Percentiles rank a stretch among this genome's conserved stretches.
These are phyloP conservation scores for Cyanoderma ruficeps DNA, from an alignment of 2,113 vertebrate genomes.

Conservation along the genomic window DNA sequence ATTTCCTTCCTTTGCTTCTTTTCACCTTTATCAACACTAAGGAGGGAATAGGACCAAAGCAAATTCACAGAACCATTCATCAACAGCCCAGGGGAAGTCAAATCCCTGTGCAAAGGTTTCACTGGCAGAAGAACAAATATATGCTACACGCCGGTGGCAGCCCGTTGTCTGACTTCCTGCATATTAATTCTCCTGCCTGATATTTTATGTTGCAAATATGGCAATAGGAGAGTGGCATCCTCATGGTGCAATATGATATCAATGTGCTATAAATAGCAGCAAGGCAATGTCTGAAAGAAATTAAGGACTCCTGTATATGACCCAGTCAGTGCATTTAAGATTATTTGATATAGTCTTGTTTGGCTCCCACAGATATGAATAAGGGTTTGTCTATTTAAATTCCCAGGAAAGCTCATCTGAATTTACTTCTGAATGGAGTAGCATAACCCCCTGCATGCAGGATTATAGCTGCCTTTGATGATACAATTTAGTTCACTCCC, in stretches of 20 bases:
- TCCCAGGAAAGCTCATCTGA: neutral
- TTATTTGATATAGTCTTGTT: neutral
- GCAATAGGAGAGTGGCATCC: neutral
- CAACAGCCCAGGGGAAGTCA: neutral
- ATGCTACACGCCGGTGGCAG: neutral
- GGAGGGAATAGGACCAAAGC: neutral
- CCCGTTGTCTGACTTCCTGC: neutral
- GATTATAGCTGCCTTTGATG: constrained; percentile 24
- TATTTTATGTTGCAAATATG: neutral
- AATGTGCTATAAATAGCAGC: neutral
- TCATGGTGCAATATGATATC: neutral
- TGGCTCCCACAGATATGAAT: neutral
- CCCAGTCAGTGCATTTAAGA: neutral
- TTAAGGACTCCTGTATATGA: neutral
- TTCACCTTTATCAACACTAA: neutral
- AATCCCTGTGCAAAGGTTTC: neutral
- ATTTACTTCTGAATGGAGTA: neutral
- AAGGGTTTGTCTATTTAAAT: neutral
- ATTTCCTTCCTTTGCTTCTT: neutral
- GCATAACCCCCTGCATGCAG: neutral
- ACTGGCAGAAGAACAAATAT: neutral
- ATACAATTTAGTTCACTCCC: neutral
- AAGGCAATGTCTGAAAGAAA: neutral
- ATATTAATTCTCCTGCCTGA: neutral
- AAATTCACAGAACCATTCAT: neutral